phyloP scores from a whole-genome alignment of 2,888 invertebrate genomes.

The Drosophila ustulata region DNA sequence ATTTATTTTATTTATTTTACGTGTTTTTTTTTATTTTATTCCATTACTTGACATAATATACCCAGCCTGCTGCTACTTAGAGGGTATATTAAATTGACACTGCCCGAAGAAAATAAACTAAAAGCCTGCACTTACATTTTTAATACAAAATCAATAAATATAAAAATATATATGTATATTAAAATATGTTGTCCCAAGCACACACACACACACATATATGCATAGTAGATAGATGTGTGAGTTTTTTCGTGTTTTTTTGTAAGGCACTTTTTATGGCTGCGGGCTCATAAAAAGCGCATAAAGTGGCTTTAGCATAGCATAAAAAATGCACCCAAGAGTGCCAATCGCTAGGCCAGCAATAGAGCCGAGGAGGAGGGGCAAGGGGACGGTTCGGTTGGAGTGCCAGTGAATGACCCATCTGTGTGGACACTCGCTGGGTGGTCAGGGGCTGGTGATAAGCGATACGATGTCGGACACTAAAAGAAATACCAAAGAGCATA shows the following conservation, averaged over 20 bases:
- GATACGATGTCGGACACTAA: slow-evolving; percentile 27
- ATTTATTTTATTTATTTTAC: no score
- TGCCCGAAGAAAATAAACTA: slow-evolving; percentile 60
- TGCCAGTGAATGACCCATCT: slow-evolving; percentile 49
- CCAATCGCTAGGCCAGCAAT: slow-evolving; percentile 47
- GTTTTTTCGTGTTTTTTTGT: slow-evolving; percentile 34
- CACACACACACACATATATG: slow-evolving; percentile 1
- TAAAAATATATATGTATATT: slow-evolving; percentile 68
- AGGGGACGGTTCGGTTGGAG: not conserved
- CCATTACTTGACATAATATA: not conserved
- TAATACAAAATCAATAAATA: slow-evolving; percentile 81
- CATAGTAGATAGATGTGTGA: not conserved
- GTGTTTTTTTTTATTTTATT: no score
- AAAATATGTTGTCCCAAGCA: slow-evolving; percentile 50
- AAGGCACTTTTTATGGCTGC: slow-evolving; percentile 74
- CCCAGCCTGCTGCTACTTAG: not conserved
- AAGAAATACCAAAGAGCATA: slow-evolving; percentile 34
- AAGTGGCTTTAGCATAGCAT: slow-evolving; percentile 79
- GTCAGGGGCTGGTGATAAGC: slow-evolving; percentile 36
- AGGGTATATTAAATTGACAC: slow-evolving; percentile 42
- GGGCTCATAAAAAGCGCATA: slow-evolving; percentile 79
- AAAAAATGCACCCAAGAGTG: slow-evolving; percentile 79
- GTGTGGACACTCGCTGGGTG: slow-evolving; percentile 50
- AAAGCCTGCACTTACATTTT: slow-evolving; percentile 78
- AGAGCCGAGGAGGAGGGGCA: not conserved